phyloP scores from a whole-genome alignment of 1,140 invertebrate genomes.

The Ceratina japonica region DNA sequence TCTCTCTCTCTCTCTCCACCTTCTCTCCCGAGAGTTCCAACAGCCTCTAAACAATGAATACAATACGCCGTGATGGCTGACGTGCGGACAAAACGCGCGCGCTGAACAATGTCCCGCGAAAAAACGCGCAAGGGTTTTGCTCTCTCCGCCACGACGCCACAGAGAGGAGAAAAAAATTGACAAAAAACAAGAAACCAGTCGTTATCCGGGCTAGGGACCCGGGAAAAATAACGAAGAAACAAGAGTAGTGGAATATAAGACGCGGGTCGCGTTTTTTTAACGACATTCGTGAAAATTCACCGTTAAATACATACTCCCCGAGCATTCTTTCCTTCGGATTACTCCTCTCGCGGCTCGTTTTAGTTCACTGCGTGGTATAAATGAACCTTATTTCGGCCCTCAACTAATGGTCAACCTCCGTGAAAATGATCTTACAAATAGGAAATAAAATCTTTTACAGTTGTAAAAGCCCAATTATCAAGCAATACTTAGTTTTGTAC shows the following conservation, averaged over 20 bases:
- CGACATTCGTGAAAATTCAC: background rate
- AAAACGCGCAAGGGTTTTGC: constrained; percentile 38
- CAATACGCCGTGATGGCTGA: constrained; percentile 55
- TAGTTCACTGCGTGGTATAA: no score
- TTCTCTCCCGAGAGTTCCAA: constrained; percentile 26
- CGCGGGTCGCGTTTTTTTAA: constrained; percentile 13
- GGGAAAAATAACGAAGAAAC: constrained; percentile 14
- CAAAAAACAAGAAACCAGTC: background rate
- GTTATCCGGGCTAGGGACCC: constrained; percentile 1
- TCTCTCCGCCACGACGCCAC: constrained; percentile 7
- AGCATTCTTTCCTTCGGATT: background rate
- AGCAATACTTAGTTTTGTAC: no score
- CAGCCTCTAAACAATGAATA: constrained; percentile 60
- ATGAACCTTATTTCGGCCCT: no score
- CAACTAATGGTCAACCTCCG: no score
- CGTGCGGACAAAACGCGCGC: constrained; percentile 57
- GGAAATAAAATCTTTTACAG: no score
- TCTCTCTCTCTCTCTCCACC: constrained; percentile 10
- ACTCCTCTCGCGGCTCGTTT: no score
- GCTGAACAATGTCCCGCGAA: constrained; percentile 55
- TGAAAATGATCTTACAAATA: no score
- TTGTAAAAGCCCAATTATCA: no score
- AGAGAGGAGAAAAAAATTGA: background rate
- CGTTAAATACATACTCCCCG: background rate
- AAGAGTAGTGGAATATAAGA: background rate